phyloP scores from a whole-genome alignment of 2,113 vertebrate species.

The Cacatua alba region DNA sequence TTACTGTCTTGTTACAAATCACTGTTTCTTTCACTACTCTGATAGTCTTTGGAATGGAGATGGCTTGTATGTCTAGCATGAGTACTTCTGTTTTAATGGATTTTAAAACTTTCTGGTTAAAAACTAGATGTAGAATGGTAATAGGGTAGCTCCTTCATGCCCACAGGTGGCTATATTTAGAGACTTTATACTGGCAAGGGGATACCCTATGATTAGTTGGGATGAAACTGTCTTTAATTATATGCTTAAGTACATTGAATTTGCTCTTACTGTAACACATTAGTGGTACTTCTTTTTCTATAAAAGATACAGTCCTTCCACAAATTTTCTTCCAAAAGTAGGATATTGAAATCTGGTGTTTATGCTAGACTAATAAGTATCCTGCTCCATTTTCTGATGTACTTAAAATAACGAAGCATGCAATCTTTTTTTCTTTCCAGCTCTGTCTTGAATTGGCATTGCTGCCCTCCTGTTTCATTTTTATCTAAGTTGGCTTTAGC shows the following conservation, averaged over 20 bases:
- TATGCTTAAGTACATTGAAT: neutral
- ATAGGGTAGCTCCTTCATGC: slow-evolving; percentile 19
- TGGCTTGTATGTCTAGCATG: slow-evolving; percentile 83
- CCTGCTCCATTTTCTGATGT: slow-evolving; percentile 80
- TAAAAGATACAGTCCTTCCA: neutral
- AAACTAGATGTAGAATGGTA: slow-evolving; percentile 7
- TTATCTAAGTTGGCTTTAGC: slow-evolving; percentile 80
- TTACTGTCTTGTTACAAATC: slow-evolving; percentile 72
- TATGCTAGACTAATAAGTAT: slow-evolving; percentile 82
- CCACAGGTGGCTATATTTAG: neutral
- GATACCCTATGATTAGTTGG: slow-evolving; percentile 22
- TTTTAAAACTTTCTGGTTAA: slow-evolving; percentile 27
- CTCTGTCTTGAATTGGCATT: slow-evolving; percentile 81
- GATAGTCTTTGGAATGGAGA: slow-evolving; percentile 76
- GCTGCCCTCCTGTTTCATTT: slow-evolving; percentile 74
- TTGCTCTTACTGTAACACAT: neutral
- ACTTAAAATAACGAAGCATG: slow-evolving; percentile 81
- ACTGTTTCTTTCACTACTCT: slow-evolving; percentile 72
- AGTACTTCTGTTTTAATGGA: slow-evolving; percentile 41
- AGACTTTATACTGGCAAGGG: slow-evolving; percentile 5
- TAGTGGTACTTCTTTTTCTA: slow-evolving; percentile 10
- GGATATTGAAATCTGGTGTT: slow-evolving; percentile 56
- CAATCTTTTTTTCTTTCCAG: slow-evolving; percentile 74
- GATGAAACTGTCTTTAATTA: slow-evolving; percentile 25
- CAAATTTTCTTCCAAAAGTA: slow-evolving; percentile 28